These are phyloP conservation scores for Triplophysa bombifrons DNA, from an alignment of 2,797 vertebrate genomes.

Conservation along the genomic window DNA sequence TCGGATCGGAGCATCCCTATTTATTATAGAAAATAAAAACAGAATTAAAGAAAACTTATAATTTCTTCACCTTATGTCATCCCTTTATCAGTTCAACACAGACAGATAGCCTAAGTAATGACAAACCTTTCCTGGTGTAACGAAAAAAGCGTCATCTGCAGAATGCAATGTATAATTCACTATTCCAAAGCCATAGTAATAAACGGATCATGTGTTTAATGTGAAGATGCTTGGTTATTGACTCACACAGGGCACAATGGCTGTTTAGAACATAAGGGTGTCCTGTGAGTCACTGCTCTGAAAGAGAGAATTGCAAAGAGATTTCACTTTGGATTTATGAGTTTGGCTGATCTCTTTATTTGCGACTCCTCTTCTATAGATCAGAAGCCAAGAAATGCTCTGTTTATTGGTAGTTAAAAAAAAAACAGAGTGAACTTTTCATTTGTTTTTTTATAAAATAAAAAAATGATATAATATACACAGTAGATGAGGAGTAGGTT, in stretches of 20 bases:
- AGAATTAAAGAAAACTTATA: neutral
- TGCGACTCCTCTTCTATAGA: neutral
- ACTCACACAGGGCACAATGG: constrained; percentile 3
- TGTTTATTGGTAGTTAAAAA: neutral
- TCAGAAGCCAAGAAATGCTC: neutral
- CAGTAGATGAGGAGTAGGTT: too few species aligned
- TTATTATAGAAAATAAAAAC: too few species aligned
- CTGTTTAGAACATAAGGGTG: constrained; percentile 1
- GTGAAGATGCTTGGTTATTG: neutral
- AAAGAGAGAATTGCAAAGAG: neutral
- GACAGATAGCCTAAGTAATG: neutral
- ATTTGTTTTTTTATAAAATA: neutral
- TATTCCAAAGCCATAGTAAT: neutral
- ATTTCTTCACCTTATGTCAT: neutral
- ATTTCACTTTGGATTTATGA: constrained; percentile 1
- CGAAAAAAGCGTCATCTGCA: neutral
- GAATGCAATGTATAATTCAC: neutral
- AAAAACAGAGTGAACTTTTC: neutral
- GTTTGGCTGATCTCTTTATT: neutral
- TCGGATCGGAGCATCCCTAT: too few species aligned
- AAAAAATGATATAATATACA: too few species aligned
- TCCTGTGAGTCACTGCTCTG: neutral
- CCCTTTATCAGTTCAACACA: too few species aligned
- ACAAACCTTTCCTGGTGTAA: neutral
- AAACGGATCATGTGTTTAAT: neutral